phyloP scores from a whole-genome alignment of 2,113 vertebrate genomes.

The Heterotis niloticus region DNA sequence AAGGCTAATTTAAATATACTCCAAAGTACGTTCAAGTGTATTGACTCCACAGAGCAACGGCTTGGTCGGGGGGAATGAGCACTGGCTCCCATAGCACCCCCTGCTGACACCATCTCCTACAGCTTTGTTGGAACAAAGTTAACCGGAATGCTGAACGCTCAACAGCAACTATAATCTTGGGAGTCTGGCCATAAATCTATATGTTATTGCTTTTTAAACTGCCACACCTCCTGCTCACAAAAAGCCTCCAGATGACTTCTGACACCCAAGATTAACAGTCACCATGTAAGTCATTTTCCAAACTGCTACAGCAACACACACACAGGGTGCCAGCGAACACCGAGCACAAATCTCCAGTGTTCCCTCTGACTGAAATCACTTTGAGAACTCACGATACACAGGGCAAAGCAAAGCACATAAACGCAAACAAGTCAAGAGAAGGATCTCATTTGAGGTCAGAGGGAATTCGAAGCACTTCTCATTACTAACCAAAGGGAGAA shows the following conservation, averaged over 20 bases:
- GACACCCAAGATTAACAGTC: too few relatives aligned
- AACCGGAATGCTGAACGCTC: too few relatives aligned
- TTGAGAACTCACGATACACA: conserved; percentile 32
- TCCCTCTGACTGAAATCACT: conserved; percentile 35
- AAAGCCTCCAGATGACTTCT: too few relatives aligned
- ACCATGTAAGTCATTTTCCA: too few relatives aligned
- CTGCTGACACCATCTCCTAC: background rate
- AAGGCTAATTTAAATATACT: too few relatives aligned
- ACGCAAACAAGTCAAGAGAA: conserved; percentile 54
- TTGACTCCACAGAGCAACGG: too few relatives aligned
- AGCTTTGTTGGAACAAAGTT: background rate
- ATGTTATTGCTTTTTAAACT: too few relatives aligned
- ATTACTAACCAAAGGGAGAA: conserved; percentile 33
- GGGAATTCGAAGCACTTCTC: conserved; percentile 56
- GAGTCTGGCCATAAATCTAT: too few relatives aligned
- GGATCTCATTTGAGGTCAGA: conserved; percentile 41
- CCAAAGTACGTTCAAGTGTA: too few relatives aligned
- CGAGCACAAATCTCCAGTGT: background rate
- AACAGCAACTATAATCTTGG: too few relatives aligned
- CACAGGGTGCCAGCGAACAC: background rate
- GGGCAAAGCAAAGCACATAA: conserved; percentile 35
- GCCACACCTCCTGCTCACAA: too few relatives aligned
- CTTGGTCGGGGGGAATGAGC: too few relatives aligned
- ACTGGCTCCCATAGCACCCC: background rate
- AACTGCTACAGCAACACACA: background rate